Evolutionary conservation across 2,888 invertebrate genomes (phyloP).

Genomic region (Archaeoteleia sp.): DNA sequence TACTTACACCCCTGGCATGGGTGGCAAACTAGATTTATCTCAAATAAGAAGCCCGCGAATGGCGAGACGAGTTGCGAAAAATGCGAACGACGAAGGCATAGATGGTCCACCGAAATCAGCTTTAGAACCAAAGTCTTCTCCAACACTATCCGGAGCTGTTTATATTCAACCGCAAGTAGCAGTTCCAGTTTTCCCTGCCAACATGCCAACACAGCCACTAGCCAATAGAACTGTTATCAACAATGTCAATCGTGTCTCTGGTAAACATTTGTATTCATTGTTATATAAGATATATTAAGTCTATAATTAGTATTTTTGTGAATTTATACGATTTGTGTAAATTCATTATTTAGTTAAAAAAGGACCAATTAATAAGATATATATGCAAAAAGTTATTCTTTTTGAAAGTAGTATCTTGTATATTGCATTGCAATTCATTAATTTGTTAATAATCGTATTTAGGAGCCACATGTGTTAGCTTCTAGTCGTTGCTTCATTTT

Average conservation of each 20-base stretch:
- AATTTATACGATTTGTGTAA: neutral
- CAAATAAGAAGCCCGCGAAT: conserved; percentile 93
- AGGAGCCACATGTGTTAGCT: too few relatives aligned
- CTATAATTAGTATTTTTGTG: neutral
- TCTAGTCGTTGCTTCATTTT: too few relatives aligned
- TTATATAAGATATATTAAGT: neutral
- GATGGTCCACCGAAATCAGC: conserved; percentile 77
- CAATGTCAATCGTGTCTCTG: conserved; percentile 54
- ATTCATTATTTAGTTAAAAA: too few relatives aligned
- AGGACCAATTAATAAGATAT: too few relatives aligned
- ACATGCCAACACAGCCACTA: conserved; percentile 70
- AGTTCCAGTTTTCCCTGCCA: conserved; percentile 79
- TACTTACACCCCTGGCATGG: conserved; percentile 95
- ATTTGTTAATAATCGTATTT: too few relatives aligned
- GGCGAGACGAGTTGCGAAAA: conserved; percentile 84
- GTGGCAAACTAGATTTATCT: conserved; percentile 83
- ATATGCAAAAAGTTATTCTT: too few relatives aligned
- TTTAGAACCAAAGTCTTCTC: conserved; percentile 68
- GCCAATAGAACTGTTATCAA: conserved; percentile 53
- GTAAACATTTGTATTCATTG: conserved; percentile 32
- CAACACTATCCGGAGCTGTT: conserved; percentile 63
- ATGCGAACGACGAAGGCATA: conserved; percentile 83
- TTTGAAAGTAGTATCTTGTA: too few relatives aligned
- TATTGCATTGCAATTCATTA: too few relatives aligned
- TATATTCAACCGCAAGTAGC: conserved; percentile 80